A percentile compares a stretch with the other conserved stretches of the same genome.
Conservation (phyloP, 2,113 vertebrate species). For the Galemys pyrenaicus region DNA sequence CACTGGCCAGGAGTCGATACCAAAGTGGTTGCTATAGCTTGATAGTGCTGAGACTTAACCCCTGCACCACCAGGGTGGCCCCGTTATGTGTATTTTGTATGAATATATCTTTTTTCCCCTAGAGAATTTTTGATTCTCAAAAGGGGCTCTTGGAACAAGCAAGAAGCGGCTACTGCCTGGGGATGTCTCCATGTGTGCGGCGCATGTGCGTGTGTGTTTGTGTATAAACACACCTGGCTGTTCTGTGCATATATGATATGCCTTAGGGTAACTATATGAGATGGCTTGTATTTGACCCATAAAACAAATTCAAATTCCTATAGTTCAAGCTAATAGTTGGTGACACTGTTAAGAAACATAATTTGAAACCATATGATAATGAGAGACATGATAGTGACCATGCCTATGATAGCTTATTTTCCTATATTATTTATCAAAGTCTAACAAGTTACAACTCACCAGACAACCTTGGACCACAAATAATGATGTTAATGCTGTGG, state of each 20-base stretch:
- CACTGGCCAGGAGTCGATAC: too few species aligned
- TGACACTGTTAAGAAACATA: not conserved
- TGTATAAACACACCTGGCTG: not conserved
- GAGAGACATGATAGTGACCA: not conserved
- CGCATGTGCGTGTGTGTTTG: not conserved
- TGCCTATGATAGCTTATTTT: not conserved
- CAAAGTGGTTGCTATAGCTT: too few species aligned
- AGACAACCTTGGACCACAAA: not conserved
- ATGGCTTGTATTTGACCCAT: not conserved
- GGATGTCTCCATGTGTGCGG: not conserved
- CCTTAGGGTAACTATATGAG: not conserved
- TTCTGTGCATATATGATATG: not conserved
- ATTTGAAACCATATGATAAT: not conserved
- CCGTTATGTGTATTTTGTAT: not conserved
- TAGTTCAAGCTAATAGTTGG: not conserved
- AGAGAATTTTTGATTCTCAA: slow-evolving; percentile 18
- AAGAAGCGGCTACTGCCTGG: not conserved
- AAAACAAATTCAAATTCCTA: not conserved
- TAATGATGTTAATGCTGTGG: not conserved
- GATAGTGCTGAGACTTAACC: too few species aligned
- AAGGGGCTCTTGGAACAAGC: not conserved
- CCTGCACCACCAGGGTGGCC: too few species aligned
- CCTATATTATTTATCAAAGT: not conserved
- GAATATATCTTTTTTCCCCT: not conserved
- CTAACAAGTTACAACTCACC: not conserved